Evolutionary conservation across 1,140 invertebrate genomes (phyloP).

Genomic region (Pseudomyrmex cubaensis): DNA sequence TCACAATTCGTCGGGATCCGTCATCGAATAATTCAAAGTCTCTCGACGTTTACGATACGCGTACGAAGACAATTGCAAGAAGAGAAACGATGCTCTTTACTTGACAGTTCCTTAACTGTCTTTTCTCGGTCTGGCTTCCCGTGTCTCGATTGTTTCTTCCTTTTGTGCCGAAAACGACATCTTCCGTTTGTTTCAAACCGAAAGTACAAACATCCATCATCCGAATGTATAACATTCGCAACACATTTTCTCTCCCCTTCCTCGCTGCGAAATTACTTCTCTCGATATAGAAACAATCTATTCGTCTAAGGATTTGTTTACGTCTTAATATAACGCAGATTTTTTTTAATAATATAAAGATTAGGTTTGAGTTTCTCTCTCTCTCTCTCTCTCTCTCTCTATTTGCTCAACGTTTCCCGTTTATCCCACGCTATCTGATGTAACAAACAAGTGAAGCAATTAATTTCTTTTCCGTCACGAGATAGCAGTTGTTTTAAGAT

Average conservation of each 20-base stretch:
- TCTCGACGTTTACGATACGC: not conserved
- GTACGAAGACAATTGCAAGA: not conserved
- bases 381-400: not conserved
- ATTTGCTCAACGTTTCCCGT: not conserved
- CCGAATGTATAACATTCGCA: not conserved
- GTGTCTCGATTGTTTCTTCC: not conserved
- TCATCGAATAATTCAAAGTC: constrained; percentile 32
- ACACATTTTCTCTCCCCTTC: not conserved
- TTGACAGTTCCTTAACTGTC: constrained; percentile 5
- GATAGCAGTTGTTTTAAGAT: constrained; percentile 16
- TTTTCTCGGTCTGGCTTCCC: not conserved
- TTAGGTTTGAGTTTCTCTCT: not conserved
- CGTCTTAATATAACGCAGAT: not conserved
- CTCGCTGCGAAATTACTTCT: not conserved
- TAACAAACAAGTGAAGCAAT: constrained; percentile 20
- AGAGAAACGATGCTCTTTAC: not conserved
- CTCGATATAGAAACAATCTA: not conserved
- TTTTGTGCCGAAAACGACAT: not conserved
- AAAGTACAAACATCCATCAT: not conserved
- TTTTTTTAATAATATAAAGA: not conserved
- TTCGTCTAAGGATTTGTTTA: not conserved
- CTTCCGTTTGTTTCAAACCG: not conserved
- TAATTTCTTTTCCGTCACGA: constrained; percentile 20
- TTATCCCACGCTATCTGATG: too few species aligned
- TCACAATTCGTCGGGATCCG: constrained; percentile 32